Percentiles rank a stretch among this genome's conserved stretches.
Evolutionary conservation across 2,888 invertebrate genomes (phyloP).

Genomic region (Prosapia bicincta): DNA sequence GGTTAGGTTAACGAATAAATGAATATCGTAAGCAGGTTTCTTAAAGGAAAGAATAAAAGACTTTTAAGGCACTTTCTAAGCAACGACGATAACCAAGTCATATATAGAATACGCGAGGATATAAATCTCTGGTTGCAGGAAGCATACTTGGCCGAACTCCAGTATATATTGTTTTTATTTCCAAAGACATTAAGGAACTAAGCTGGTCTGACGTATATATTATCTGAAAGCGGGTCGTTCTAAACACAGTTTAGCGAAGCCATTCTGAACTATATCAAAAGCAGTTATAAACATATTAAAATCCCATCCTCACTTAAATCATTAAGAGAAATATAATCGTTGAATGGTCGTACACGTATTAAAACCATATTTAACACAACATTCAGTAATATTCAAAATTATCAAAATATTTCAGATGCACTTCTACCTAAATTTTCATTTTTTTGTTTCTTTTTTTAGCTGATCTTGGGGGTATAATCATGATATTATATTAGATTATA

Average conservation of each 20-base stretch:
- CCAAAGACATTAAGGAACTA: neutral
- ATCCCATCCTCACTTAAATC: too few relatives aligned
- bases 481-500: too few relatives aligned
- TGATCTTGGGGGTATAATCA: too few relatives aligned
- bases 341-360: too few relatives aligned
- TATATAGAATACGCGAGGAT: neutral
- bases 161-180: neutral
- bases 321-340: too few relatives aligned
- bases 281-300: too few relatives aligned
- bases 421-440: too few relatives aligned
- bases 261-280: too few relatives aligned
- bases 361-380: too few relatives aligned
- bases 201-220: neutral
- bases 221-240: neutral
- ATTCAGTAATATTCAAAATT: too few relatives aligned
- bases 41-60: neutral
- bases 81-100: neutral
- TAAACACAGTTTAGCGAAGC: neutral
- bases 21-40: neutral
- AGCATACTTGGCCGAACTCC: neutral
- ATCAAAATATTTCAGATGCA: too few relatives aligned
- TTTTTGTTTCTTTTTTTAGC: too few relatives aligned
- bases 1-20: neutral
- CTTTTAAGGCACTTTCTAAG: neutral
- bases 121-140: neutral